Evolutionary conservation across 2,888 invertebrate species (phyloP).

Genomic region (Tipula confusa): DNA sequence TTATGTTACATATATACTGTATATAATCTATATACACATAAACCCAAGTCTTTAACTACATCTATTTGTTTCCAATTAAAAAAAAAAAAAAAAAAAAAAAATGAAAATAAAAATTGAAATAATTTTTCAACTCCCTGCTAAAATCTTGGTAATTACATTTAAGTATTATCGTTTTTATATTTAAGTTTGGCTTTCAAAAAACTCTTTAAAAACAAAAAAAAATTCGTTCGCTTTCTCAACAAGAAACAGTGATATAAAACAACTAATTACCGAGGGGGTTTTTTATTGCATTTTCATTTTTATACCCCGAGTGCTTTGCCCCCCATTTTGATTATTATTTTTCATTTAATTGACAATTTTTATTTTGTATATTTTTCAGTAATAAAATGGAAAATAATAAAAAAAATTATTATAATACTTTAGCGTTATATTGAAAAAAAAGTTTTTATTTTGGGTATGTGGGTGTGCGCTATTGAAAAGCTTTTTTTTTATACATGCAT

Average conservation of each 20-base stretch:
- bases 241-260: neutral
- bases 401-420: neutral
- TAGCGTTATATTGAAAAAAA: neutral
- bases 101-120: neutral
- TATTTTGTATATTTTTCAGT: neutral
- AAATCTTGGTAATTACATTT: neutral
- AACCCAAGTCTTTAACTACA: neutral
- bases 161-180: constrained; percentile 7
- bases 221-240: neutral
- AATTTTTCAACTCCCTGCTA: constrained; percentile 12
- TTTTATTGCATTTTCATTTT: constrained; percentile 15
- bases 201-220: neutral
- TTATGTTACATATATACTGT: neutral
- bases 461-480: neutral
- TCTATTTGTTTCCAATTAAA: constrained; percentile 20
- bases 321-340: neutral
- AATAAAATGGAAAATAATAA: neutral
- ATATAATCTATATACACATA: neutral
- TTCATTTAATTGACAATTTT: constrained; percentile 20
- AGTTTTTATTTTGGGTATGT: neutral
- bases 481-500: neutral
- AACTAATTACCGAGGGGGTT: neutral
- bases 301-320: neutral
- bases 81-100: neutral
- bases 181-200: constrained; percentile 12